Conservation (phyloP, 1,140 invertebrate species). For the Solen grandis region DNA sequence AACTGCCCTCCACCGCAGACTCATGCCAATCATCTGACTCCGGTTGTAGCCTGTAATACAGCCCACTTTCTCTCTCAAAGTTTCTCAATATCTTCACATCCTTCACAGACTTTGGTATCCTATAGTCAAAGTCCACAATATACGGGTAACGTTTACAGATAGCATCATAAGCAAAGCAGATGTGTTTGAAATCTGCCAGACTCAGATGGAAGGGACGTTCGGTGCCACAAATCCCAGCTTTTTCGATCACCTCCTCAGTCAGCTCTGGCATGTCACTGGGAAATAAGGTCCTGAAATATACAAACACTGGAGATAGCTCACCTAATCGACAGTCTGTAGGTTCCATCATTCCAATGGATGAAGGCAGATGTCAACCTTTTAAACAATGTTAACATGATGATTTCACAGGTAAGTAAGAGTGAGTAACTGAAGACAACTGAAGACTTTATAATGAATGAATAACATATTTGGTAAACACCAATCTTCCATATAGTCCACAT, state of each 20-base stretch:
- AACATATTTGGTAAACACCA: not conserved
- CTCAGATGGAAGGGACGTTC: constrained; percentile 83
- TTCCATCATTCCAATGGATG: not conserved
- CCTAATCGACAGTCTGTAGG: too few relatives aligned
- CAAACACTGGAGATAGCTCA: constrained; percentile 16
- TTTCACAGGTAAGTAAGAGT: not conserved
- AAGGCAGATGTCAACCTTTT: constrained; percentile 7
- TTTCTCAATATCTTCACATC: constrained; percentile 15
- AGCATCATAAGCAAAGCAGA: constrained; percentile 88
- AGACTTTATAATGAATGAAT: not conserved
- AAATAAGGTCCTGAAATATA: constrained; percentile 85
- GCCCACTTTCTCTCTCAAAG: not conserved
- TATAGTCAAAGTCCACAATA: constrained; percentile 85
- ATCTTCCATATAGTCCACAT: too few relatives aligned
- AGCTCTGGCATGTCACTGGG: constrained; percentile 87
- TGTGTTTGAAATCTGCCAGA: constrained; percentile 89
- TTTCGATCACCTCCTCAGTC: constrained; percentile 86
- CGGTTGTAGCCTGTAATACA: too few relatives aligned
- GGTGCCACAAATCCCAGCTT: constrained; percentile 88
- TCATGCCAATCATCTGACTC: too few relatives aligned
- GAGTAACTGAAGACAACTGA: not conserved
- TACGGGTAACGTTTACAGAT: constrained; percentile 88
- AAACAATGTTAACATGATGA: not conserved
- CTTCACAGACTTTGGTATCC: constrained; percentile 55
- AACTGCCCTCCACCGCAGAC: too few relatives aligned